These are phyloP conservation scores for Centropus unirufus DNA, from an alignment of 2,113 vertebrate genomes.

Conservation along the genomic window DNA sequence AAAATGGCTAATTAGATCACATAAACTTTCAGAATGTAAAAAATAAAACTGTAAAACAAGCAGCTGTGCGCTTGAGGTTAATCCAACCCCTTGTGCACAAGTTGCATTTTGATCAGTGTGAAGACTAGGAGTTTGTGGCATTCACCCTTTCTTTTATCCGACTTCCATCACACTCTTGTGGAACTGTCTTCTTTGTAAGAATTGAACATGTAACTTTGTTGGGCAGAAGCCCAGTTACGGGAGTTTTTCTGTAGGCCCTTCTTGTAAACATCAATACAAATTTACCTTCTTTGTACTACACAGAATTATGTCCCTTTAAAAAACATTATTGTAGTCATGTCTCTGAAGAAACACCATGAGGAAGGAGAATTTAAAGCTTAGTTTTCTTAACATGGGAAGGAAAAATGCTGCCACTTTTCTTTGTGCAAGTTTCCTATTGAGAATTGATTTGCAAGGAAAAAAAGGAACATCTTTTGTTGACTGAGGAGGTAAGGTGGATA, in stretches of 20 bases:
- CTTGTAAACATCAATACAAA: not conserved
- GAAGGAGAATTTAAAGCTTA: not conserved
- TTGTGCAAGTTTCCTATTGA: not conserved
- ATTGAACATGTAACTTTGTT: accelerated
- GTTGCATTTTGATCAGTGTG: not conserved
- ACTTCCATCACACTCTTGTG: not conserved
- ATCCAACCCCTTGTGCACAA: not conserved
- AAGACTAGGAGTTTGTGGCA: not conserved
- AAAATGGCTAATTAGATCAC: conserved; percentile 68
- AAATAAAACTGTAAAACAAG: conserved; percentile 61
- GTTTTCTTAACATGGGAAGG: not conserved
- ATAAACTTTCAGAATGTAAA: conserved; percentile 60
- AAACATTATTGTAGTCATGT: not conserved
- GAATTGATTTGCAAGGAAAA: not conserved
- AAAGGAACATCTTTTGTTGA: not conserved
- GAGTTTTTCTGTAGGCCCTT: not conserved
- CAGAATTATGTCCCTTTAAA: not conserved
- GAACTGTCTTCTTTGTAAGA: not conserved
- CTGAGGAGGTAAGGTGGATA: not conserved
- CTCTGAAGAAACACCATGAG: not conserved
- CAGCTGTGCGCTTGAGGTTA: conserved; percentile 63
- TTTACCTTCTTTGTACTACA: not conserved
- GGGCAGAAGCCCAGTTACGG: not conserved
- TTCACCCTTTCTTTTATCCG: not conserved
- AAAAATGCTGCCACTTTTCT: not conserved